Evolutionary conservation across 2,113 vertebrate genomes (phyloP).

Genomic region (Gavia stellata): DNA sequence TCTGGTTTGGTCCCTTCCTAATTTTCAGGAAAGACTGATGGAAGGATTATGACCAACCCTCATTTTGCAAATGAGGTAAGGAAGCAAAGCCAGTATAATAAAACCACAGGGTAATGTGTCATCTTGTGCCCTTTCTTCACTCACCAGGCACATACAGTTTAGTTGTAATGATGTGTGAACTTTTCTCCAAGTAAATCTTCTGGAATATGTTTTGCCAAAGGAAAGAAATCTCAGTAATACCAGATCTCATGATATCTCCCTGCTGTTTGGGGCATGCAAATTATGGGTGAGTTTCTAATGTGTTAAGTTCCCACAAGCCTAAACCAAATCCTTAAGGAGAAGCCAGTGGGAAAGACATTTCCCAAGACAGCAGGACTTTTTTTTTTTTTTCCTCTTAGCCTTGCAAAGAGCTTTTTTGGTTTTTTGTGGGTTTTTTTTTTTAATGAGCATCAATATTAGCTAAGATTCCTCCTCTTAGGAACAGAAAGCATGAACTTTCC

Average conservation of each 20-base stretch:
- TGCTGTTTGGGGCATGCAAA: constrained; percentile 55
- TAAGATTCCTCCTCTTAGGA: not conserved
- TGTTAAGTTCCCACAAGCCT: constrained; percentile 50
- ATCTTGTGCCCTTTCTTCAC: constrained; percentile 29
- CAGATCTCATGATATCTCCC: constrained; percentile 50
- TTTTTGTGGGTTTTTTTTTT: not conserved
- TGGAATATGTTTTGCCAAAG: constrained; percentile 50
- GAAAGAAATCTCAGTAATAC: constrained; percentile 31
- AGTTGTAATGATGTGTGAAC: constrained; percentile 34
- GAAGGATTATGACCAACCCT: constrained; percentile 46
- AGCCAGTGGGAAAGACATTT: constrained; percentile 41
- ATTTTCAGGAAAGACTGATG: constrained; percentile 49
- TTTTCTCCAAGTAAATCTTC: constrained; percentile 29
- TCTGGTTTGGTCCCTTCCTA: constrained; percentile 36
- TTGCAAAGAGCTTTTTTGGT: not conserved
- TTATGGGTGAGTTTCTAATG: constrained; percentile 30
- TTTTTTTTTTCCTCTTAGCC: not conserved
- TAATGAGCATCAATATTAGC: not conserved
- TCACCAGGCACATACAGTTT: not conserved
- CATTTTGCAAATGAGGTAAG: constrained; percentile 59
- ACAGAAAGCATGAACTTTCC: not conserved
- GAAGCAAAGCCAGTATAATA: constrained; percentile 9
- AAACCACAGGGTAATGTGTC: constrained; percentile 40
- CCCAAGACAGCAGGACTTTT: not conserved
- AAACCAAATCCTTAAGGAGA: constrained; percentile 36